Evolutionary conservation across 53 echinoderm and acorn worm species (phyloP).

Genomic region (Patiria pectinifera): DNA sequence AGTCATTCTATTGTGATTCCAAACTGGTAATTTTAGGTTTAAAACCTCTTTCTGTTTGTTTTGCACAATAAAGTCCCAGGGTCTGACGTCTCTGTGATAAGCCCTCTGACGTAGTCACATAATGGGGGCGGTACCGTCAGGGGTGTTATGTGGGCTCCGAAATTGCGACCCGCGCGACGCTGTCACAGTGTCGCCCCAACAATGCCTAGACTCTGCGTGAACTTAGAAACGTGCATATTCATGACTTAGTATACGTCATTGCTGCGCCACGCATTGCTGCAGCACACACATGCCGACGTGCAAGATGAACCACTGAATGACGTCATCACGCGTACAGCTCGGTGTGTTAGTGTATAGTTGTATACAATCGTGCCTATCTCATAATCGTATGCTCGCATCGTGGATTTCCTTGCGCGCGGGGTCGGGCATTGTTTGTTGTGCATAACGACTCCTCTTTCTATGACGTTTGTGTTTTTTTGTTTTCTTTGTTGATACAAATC

Average conservation of each 20-base stretch:
- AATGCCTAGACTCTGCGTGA: slow-evolving; percentile 16
- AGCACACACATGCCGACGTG: slow-evolving; percentile 10
- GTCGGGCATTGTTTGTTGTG: neutral
- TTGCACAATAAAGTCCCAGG: neutral
- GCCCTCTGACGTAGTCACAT: slow-evolving; percentile 16
- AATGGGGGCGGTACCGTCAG: neutral
- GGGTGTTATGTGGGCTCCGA: neutral
- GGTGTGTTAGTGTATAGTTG: neutral
- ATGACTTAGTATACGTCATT: slow-evolving; percentile 37
- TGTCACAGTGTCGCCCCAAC: neutral
- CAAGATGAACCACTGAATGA: slow-evolving; percentile 29
- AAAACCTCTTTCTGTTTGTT: neutral
- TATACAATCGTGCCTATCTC: neutral
- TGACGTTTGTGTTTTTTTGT: slow-evolving; percentile 32
- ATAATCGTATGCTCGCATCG: neutral
- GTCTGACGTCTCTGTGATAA: slow-evolving; percentile 27
- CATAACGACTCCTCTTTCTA: neutral
- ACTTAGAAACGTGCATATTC: slow-evolving; percentile 42
- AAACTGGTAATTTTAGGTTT: neutral
- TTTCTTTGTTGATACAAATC: slow-evolving; percentile 9
- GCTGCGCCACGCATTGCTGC: neutral
- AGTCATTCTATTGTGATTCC: neutral
- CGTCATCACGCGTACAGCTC: slow-evolving; percentile 21
- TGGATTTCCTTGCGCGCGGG: neutral
- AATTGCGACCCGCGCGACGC: neutral